Evolutionary conservation across 2,113 vertebrate species (phyloP).

Genomic region (Columba livia): DNA sequence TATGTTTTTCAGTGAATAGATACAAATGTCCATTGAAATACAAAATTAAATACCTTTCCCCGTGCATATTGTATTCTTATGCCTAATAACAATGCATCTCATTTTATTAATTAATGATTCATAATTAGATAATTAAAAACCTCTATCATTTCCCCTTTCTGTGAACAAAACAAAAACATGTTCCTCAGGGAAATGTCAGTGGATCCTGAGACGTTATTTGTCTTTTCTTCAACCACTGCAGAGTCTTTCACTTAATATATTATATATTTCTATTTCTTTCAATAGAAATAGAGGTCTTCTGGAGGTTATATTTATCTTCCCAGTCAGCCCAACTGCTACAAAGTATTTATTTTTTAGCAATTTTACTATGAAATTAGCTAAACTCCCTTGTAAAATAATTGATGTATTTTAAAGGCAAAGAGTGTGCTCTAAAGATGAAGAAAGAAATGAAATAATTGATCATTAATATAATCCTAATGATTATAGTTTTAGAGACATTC

Average conservation of each 20-base stretch:
- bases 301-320: background rate
- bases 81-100: background rate
- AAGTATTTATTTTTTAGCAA: background rate
- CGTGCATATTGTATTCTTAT: background rate
- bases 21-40: background rate
- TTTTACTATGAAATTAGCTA: background rate
- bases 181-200: background rate
- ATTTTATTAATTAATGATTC: background rate
- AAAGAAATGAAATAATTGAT: background rate
- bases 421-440: background rate
- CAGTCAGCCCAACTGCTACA: background rate
- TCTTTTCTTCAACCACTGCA: background rate
- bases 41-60: background rate
- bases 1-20: conserved; percentile 9
- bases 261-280: background rate
- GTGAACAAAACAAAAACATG: background rate
- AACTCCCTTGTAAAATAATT: background rate
- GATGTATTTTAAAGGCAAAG: background rate
- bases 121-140: background rate
- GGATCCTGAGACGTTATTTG: background rate
- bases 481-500: background rate
- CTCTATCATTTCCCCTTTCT: background rate
- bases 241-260: background rate
- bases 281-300: background rate
- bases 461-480: background rate